Base-by-base conservation (phyloP, 2,113 vertebrate species). In the Pachypanchax playfairii region DNA sequence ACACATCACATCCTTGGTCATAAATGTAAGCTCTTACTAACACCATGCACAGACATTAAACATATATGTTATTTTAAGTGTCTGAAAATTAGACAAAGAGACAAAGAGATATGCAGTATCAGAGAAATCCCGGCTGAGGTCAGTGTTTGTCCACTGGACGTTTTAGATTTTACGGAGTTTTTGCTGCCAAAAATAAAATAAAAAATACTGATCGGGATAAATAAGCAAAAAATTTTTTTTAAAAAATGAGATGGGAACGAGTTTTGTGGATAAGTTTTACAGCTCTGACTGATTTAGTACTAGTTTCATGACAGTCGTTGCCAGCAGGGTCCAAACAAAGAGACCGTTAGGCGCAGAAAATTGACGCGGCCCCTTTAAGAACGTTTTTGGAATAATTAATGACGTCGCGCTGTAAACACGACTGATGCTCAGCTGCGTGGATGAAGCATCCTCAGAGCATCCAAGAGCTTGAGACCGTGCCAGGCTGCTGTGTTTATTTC, bases 331-430 rank as follows among this genome's bases (percentile, higher is more conserved):
- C 51, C 24, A 14, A 55, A 81, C 76, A 75, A 82, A 73, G 24
- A 9, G 56, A 25, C 52, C 1, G 31, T 1, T 26, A 22, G 17
- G 36, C 2, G 39, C 62, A 15, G 42, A 15, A 1, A 8, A 21
- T 25, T n/a, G 5, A 4, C 0, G 71, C 83, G 86, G 38, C 70
- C 65, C 85, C 87, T 90, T 90, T 89, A 89, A 88, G 75, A 11
- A 33, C 58, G 64, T 60, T 69, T 35, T 67, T 21, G 81, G 80
- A 83, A 85, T 89, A 80, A 87, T 82, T 78, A 73, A 85, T 91
- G 89, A 91, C 88, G 87, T 84, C 75, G 82, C 58, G 85, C 90
- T 91, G 90, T 91, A 91, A 90, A 91, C 90, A 91, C 80, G 62
- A 55, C 83, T 73, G 89, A 88, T 83, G 87, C 84, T 86, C 58